These are phyloP conservation scores for Propithecus coquereli DNA, from an alignment of 2,113 vertebrate species.

Conservation along the genomic window DNA sequence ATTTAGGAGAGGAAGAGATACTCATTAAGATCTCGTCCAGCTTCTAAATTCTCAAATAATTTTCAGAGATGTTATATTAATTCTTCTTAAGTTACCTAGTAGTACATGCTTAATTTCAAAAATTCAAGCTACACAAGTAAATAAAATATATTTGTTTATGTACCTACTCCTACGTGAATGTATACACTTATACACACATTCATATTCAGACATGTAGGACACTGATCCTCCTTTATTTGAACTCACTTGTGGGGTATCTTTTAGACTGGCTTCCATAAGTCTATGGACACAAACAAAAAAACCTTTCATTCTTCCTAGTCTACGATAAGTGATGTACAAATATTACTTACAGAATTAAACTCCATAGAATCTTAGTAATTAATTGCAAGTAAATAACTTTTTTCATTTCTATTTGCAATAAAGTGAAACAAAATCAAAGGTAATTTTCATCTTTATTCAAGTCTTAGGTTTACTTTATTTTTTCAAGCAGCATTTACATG, in stretches of 20 bases:
- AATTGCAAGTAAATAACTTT: slow-evolving; percentile 37
- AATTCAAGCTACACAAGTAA: not conserved
- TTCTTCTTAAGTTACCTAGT: not conserved
- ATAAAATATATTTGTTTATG: slow-evolving; percentile 14
- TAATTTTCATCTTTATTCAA: slow-evolving; percentile 56
- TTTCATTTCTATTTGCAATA: slow-evolving; percentile 46
- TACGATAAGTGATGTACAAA: not conserved
- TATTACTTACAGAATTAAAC: slow-evolving; percentile 34
- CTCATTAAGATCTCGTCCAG: not conserved
- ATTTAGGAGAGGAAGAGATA: not conserved
- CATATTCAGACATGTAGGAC: not conserved
- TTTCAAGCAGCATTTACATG: slow-evolving; percentile 48
- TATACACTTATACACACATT: not conserved
- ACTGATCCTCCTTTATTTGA: not conserved
- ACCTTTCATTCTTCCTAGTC: not conserved
- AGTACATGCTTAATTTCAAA: not conserved
- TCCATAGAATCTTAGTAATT: not conserved
- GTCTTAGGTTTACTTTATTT: slow-evolving; percentile 21
- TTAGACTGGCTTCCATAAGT: not conserved
- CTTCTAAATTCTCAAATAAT: not conserved
- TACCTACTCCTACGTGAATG: not conserved
- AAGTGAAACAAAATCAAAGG: slow-evolving; percentile 24
- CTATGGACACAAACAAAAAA: not conserved
- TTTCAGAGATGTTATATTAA: not conserved
- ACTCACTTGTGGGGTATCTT: not conserved